phyloP scores from a whole-genome alignment of 2,888 invertebrate genomes.

The Epistrophe grossulariae region DNA sequence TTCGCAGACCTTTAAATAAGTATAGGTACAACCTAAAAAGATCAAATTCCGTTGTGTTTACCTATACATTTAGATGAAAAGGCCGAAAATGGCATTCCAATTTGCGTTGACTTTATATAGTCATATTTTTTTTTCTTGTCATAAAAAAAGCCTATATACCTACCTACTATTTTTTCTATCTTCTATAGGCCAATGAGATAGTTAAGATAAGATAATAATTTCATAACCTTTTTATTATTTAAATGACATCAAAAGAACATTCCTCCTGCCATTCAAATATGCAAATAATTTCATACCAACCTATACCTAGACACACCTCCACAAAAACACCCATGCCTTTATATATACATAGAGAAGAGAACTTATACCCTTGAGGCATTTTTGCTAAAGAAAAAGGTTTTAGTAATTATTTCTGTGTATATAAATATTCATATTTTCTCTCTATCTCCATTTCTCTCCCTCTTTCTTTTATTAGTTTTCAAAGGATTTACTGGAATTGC shows the following conservation, averaged over 20 bases:
- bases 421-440: constrained; percentile 36
- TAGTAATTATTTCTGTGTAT: constrained; percentile 33
- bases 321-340: neutral
- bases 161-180: neutral
- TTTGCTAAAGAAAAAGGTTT: constrained; percentile 16
- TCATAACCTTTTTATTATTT: constrained; percentile 36
- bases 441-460: too few relatives aligned
- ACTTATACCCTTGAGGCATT: constrained; percentile 10
- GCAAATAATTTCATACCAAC: constrained; percentile 18
- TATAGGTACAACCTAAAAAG: neutral
- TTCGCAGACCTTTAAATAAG: neutral
- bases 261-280: constrained; percentile 8
- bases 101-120: neutral
- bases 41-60: neutral
- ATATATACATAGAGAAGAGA: neutral
- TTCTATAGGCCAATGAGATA: neutral
- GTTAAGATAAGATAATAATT: constrained; percentile 21
- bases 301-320: neutral
- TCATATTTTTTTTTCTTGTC: neutral
- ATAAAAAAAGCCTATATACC: neutral
- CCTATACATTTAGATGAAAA: neutral
- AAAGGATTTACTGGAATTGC: constrained; percentile 35
- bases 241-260: constrained; percentile 39
- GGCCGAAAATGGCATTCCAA: neutral
- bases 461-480: constrained; percentile 4